These are phyloP conservation scores for Ctenicera cuprea DNA, from an alignment of 2,888 invertebrate species.

Conservation along the genomic window DNA sequence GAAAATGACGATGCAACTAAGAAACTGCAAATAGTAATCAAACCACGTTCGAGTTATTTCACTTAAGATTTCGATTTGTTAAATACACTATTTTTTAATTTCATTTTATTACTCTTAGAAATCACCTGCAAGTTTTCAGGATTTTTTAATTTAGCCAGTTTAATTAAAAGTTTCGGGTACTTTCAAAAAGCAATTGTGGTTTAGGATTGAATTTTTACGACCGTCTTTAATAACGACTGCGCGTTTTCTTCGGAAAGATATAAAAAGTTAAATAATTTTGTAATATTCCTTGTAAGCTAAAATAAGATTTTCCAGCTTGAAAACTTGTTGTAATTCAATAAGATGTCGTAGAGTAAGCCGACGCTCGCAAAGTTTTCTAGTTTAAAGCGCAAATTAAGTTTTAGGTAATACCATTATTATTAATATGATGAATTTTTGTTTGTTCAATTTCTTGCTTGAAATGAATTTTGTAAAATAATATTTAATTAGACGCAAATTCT, in stretches of 20 bases:
- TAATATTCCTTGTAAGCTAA: neutral
- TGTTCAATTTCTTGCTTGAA: neutral
- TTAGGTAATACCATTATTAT: conserved; percentile 3
- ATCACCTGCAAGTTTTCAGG: too few relatives aligned
- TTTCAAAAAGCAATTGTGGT: neutral
- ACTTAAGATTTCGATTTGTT: neutral
- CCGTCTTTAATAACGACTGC: neutral
- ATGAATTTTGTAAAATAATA: neutral
- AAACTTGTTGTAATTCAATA: conserved; percentile 28
- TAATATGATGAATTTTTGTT: conserved; percentile 6
- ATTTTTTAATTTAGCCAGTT: neutral
- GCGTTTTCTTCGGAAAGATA: neutral
- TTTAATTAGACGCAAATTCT: too few relatives aligned
- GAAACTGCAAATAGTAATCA: conserved; percentile 6
- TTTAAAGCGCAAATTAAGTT: conserved; percentile 23
- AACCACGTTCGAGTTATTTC: neutral
- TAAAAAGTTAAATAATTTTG: conserved; percentile 7
- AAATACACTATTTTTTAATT: too few relatives aligned
- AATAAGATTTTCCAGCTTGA: conserved; percentile 8
- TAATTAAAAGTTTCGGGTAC: too few relatives aligned
- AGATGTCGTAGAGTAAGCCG: conserved; percentile 6
- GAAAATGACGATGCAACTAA: conserved; percentile 16
- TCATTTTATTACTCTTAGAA: too few relatives aligned
- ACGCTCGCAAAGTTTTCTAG: conserved; percentile 27
- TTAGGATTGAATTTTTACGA: neutral